These are phyloP conservation scores for Neodontobutis hainanensis DNA, from an alignment of 2,113 vertebrate species.

Conservation along the genomic window DNA sequence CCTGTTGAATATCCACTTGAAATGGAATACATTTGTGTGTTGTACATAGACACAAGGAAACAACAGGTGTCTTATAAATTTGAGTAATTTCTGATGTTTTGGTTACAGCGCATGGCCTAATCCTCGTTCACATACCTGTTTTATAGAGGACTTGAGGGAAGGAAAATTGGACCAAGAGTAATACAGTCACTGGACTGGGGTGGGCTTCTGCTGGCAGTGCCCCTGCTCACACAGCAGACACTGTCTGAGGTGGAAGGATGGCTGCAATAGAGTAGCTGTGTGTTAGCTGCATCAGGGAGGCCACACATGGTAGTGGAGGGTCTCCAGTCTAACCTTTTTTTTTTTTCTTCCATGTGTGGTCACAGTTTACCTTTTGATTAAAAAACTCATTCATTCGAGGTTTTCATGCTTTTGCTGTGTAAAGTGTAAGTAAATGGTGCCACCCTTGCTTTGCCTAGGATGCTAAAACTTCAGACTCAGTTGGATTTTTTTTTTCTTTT, in stretches of 20 bases:
- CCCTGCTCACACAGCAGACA: conserved; percentile 59
- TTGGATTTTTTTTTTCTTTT: conserved; percentile 17
- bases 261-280: conserved; percentile 34
- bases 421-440: conserved; percentile 17
- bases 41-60: conserved; percentile 23
- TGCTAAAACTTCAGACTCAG: conserved; percentile 19
- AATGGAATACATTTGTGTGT: conserved; percentile 31
- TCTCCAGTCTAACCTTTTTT: conserved; percentile 12
- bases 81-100: conserved; percentile 59
- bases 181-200: conserved; percentile 55
- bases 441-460: conserved; percentile 1
- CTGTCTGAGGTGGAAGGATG: conserved; percentile 43
- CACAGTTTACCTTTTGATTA: not conserved
- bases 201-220: conserved; percentile 46
- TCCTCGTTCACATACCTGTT: conserved; percentile 64
- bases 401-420: conserved; percentile 1
- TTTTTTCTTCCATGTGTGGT: conserved; percentile 7
- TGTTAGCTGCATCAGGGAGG: conserved; percentile 12
- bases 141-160: conserved; percentile 38
- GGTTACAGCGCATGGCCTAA: conserved; percentile 24
- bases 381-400: conserved; percentile 1
- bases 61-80: conserved; percentile 45
- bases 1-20: conserved; percentile 27
- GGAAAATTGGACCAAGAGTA: conserved; percentile 62
- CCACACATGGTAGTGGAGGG: conserved; percentile 28